phyloP scores from a whole-genome alignment of 2,888 invertebrate species.

The Xestoiulus laeticollis region DNA sequence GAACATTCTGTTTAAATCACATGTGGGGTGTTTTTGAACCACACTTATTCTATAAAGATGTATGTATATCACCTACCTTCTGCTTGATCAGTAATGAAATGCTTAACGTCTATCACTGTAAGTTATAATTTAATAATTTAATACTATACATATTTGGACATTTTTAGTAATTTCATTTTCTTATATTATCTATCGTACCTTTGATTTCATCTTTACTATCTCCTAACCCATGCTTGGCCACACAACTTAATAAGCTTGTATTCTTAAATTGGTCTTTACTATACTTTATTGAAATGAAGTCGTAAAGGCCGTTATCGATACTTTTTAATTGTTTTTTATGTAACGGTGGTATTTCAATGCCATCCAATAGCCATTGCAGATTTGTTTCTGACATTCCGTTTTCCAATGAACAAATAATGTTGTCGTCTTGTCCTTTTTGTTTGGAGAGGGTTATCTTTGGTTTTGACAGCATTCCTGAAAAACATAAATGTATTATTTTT shows the following conservation, averaged over 20 bases:
- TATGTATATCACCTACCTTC: too few species aligned
- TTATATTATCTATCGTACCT: too few species aligned
- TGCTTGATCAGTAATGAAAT: too few species aligned
- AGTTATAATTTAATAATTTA: too few species aligned
- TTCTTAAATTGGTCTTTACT: not conserved
- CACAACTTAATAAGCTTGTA: not conserved
- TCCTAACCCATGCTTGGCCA: not conserved
- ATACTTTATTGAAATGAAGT: not conserved
- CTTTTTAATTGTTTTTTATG: not conserved
- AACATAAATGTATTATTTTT: not conserved
- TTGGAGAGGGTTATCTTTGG: not conserved
- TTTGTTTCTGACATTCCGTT: not conserved
- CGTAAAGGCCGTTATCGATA: not conserved
- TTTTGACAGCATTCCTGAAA: not conserved
- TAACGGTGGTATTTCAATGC: not conserved
- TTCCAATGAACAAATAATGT: not conserved
- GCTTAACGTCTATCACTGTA: too few species aligned
- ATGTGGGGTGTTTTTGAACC: too few species aligned
- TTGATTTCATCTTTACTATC: not conserved
- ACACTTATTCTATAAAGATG: too few species aligned
- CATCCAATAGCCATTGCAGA: not conserved
- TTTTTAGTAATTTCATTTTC: too few species aligned
- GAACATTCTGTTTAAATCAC: too few species aligned
- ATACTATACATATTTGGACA: too few species aligned
- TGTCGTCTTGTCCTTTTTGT: not conserved